These are phyloP conservation scores for Gallinago paraguaiae DNA, from an alignment of 2,113 vertebrate species.

Conservation along the genomic window DNA sequence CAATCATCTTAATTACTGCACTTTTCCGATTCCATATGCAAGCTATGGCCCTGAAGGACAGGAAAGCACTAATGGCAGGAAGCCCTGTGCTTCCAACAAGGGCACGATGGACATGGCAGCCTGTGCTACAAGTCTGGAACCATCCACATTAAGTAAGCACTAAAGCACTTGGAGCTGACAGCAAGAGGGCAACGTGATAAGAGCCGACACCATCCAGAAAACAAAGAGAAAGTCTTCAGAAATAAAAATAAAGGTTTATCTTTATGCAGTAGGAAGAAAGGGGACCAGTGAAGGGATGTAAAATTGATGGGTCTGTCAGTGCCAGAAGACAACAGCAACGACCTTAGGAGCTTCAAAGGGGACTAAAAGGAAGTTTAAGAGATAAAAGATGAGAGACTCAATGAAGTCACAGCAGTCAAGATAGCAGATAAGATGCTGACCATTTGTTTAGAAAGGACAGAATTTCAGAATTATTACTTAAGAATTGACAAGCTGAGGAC, in stretches of 20 bases:
- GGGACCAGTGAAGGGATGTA: neutral
- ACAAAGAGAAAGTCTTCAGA: neutral
- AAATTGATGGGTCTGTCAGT: conserved; percentile 19
- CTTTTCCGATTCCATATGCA: neutral
- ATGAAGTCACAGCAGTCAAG: neutral
- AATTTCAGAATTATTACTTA: neutral
- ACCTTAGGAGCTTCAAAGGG: neutral
- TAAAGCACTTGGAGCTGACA: neutral
- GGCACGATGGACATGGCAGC: fast-evolving
- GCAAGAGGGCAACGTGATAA: fast-evolving
- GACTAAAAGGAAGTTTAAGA: neutral
- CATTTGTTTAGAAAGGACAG: neutral
- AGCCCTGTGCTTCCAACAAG: fast-evolving
- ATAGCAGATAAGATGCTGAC: neutral
- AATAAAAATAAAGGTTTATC: neutral
- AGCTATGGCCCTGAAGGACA: neutral
- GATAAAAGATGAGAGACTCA: conserved; percentile 4
- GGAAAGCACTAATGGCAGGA: fast-evolving
- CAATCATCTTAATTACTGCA: neutral
- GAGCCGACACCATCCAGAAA: neutral
- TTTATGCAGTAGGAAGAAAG: neutral
- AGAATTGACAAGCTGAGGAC: neutral
- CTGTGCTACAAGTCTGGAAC: neutral
- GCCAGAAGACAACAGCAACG: neutral
- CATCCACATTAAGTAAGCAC: fast-evolving